Evolutionary conservation across 2,797 vertebrate genomes (phyloP), one percentile per base, ranked within the genome.

Genomic region (Enteromius mattozi): DNA sequence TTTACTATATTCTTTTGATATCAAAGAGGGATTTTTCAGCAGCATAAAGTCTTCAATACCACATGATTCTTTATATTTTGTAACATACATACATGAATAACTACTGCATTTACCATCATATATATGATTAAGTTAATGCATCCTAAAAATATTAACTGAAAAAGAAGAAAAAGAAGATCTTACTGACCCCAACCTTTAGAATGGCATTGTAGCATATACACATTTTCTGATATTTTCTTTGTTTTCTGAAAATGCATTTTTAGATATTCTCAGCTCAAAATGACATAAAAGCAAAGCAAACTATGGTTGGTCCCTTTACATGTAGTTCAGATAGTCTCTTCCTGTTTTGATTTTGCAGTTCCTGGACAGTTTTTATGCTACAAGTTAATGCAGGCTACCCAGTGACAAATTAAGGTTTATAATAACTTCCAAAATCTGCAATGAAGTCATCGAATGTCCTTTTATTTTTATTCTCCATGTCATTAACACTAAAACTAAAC

Each of bases 401-500:
- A 59, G 2, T 59, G 2, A 1, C 40, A 75, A 21, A 35, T 75
- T 1, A 54, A 35, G 30, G 1, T 14, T 37, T 37, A 37, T 16
- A 3, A 24, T 24, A 40, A 42, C 51, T 61, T 77, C 35, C 75
- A 42, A 42, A 59, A 42, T 40, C 27, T 33, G 27, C 71, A 74
- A 42, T 72, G 8, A 51, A 74, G 27, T 27, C 42, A 9, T 21
- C 8, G 0, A 33, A 47, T 40, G 51, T 59, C 6, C 3, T 40
- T 76, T 76, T 27, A 51, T 40, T 77, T 24, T 37, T 10, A 0
- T 14, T 35, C 12, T 9, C 35, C 30, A 68, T 40, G n/a, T 59
- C 54, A 59, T 59, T 56, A 59, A 76, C 51, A 24, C 13, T 56
- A 5, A 59, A 61, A 61, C 35, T 77, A 61, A 77, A 61, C 27